Percentiles rank a stretch among this genome's conserved stretches.
phyloP scores from a whole-genome alignment of 2,113 vertebrate genomes.

The Polyodon spathula region DNA sequence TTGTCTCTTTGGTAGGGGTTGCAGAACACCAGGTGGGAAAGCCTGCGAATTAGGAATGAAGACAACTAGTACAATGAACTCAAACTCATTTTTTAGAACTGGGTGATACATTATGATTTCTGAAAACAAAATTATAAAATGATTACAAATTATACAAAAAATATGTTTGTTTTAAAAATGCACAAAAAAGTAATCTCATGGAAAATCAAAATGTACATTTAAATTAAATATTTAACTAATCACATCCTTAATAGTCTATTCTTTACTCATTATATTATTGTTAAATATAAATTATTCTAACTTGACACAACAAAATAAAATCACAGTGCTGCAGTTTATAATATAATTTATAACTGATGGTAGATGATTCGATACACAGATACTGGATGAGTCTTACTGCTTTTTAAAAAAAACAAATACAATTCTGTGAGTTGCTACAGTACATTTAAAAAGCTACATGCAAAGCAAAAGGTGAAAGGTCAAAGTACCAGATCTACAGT shows the following conservation, averaged over 20 bases:
- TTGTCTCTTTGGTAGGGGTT: constrained; percentile 98
- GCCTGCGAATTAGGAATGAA: constrained; percentile 61
- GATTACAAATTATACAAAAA: background rate
- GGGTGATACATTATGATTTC: background rate
- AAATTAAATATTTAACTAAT: too few species aligned
- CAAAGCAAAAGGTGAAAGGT: constrained; percentile 99
- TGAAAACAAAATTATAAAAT: background rate
- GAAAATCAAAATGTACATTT: too few species aligned
- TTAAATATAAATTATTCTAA: background rate
- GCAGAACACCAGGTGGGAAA: constrained; percentile 90
- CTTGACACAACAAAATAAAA: constrained; percentile 17
- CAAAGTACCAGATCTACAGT: constrained; percentile 99
- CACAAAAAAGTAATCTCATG: too few species aligned
- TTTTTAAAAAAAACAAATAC: constrained; percentile 83
- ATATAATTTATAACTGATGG: constrained; percentile 39
- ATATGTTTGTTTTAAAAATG: too few species aligned
- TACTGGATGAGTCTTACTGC: constrained; percentile 47
- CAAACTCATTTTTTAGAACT: background rate
- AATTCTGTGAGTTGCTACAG: constrained; percentile 90
- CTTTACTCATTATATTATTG: background rate
- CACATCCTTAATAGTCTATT: background rate
- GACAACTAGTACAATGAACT: constrained; percentile 23
- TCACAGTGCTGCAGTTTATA: constrained; percentile 30
- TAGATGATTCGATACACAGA: constrained; percentile 37
- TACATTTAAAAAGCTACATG: constrained; percentile 96